Conservation (phyloP, 2,797 vertebrate species). For the Pipistrellus nathusii region DNA sequence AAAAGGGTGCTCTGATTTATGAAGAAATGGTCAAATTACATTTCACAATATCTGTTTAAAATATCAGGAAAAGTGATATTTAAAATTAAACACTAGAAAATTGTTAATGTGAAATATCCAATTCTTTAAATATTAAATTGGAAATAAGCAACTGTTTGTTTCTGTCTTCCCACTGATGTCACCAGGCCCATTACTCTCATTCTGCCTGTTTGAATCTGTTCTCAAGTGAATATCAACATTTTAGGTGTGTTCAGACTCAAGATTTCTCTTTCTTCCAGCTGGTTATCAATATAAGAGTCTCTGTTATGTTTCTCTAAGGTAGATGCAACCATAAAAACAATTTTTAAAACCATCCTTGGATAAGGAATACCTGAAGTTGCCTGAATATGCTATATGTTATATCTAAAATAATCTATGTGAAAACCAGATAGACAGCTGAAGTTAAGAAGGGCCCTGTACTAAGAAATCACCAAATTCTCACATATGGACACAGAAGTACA, state of each 20-base stretch:
- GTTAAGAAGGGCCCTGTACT: background rate
- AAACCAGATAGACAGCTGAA: background rate
- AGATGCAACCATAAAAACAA: background rate
- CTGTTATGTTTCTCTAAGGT: background rate
- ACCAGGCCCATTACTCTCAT: background rate
- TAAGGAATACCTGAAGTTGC: background rate
- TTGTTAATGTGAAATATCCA: background rate
- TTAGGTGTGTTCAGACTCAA: background rate
- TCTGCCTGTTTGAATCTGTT: background rate
- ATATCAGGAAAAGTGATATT: background rate
- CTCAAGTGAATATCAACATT: background rate
- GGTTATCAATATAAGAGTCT: background rate
- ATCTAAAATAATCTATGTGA: background rate
- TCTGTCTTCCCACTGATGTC: background rate
- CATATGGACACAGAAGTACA: background rate
- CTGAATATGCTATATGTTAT: background rate
- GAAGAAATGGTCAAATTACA: background rate
- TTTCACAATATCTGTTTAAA: background rate
- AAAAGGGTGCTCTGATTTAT: background rate
- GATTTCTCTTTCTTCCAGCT: background rate
- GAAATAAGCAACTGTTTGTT: background rate
- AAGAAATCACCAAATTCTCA: background rate
- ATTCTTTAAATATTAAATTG: background rate
- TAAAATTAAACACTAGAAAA: slow-evolving; percentile 7
- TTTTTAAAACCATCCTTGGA: background rate